These are phyloP conservation scores for Neostethus bicornis DNA, from an alignment of 2,797 vertebrate species.

Conservation along the genomic window DNA sequence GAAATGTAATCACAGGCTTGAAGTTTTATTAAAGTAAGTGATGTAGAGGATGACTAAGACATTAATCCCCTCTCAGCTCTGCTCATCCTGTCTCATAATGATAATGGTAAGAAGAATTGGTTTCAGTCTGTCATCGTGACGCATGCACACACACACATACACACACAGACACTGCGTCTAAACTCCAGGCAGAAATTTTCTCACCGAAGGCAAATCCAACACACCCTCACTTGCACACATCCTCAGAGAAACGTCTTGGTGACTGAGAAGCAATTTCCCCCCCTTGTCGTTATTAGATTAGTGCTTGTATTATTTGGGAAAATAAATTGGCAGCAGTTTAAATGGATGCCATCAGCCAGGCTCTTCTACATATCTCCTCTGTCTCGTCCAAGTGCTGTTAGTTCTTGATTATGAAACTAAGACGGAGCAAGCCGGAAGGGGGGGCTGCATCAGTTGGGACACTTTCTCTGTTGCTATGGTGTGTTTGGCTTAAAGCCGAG, in stretches of 20 bases:
- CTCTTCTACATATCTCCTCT: conserved; percentile 47
- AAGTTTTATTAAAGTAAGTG: conserved; percentile 77
- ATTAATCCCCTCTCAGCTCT: conserved; percentile 66
- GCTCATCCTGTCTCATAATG: conserved; percentile 71
- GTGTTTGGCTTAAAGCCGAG: conserved; percentile 13
- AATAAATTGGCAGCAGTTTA: conserved; percentile 72
- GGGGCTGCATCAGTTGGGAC: conserved; percentile 14
- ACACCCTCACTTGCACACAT: conserved; percentile 7
- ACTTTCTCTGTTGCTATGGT: conserved; percentile 7
- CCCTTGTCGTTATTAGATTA: conserved; percentile 80
- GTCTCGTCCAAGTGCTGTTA: conserved; percentile 27
- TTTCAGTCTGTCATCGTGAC: conserved; percentile 48
- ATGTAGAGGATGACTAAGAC: conserved; percentile 71
- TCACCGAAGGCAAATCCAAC: conserved; percentile 5
- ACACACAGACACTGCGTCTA: conserved; percentile 30
- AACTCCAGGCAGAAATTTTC: conserved; percentile 4
- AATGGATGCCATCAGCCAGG: conserved; percentile 56
- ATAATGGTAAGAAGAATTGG: conserved; percentile 73
- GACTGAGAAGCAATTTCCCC: conserved; percentile 69
- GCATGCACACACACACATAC: conserved; percentile 15
- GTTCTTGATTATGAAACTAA: conserved; percentile 48
- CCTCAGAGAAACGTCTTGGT: conserved; percentile 30
- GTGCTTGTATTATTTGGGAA: conserved; percentile 71
- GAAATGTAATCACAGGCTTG: conserved; percentile 71
- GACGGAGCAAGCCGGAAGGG: conserved; percentile 18